Conservation (phyloP, 2,113 vertebrate genomes). For the Danionella cerebrum region DNA sequence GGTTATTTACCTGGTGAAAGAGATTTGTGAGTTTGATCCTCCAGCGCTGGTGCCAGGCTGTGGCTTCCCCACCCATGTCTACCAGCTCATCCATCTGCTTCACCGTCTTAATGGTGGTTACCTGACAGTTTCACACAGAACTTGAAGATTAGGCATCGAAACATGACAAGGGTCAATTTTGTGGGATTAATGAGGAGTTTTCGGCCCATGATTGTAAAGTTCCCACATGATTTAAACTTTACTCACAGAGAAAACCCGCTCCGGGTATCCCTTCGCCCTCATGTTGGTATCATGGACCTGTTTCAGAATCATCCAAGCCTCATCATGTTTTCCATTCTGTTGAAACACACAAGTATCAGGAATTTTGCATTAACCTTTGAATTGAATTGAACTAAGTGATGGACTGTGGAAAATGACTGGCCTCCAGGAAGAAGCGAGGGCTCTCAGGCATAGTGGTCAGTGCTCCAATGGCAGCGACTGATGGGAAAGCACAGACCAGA, state of each 20-base stretch:
- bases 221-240: not conserved
- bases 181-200: no score
- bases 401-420: conserved; percentile 51
- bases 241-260: conserved; percentile 92
- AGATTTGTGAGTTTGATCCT: conserved; percentile 74
- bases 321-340: conserved; percentile 93
- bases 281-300: conserved; percentile 98
- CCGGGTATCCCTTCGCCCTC: conserved; percentile 92
- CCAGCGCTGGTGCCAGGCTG: conserved; percentile 88
- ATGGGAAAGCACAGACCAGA: conserved; percentile 91
- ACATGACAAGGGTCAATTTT: not conserved
- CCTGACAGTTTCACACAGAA: conserved; percentile 56
- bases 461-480: conserved; percentile 88
- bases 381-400: no score
- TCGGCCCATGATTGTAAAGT: no score
- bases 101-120: conserved; percentile 95
- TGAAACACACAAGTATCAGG: conserved; percentile 14
- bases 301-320: conserved; percentile 98
- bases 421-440: conserved; percentile 94
- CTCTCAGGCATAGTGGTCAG: conserved; percentile 95
- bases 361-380: not conserved
- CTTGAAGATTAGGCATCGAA: not conserved
- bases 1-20: conserved; percentile 84
- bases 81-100: conserved; percentile 88
- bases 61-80: conserved; percentile 76